These are phyloP conservation scores for Luffia ferchaultella DNA, from an alignment of 2,888 invertebrate genomes.

Conservation along the genomic window DNA sequence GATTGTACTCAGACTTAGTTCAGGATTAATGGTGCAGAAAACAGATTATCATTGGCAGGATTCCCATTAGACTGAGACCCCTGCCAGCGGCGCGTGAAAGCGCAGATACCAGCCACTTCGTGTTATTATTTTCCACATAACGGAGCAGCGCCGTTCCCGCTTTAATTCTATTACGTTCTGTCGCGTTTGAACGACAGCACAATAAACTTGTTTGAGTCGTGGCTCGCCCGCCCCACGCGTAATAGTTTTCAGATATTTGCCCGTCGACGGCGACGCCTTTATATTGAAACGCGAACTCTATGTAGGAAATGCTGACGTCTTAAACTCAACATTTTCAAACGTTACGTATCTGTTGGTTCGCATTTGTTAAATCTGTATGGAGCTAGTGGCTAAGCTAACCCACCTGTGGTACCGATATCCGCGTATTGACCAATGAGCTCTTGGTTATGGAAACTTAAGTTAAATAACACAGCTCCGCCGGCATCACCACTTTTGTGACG, in stretches of 20 bases:
- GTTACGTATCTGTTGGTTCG: too few relatives aligned
- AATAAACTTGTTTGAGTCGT: slow-evolving; percentile 38
- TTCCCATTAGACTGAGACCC: slow-evolving; percentile 59
- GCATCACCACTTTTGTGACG: too few relatives aligned
- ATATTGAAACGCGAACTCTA: background rate
- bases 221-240: slow-evolving; percentile 1
- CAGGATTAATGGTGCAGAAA: slow-evolving; percentile 68
- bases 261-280: background rate
- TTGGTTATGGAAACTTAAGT: too few relatives aligned
- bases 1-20: slow-evolving; percentile 64
- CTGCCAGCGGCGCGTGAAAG: slow-evolving; percentile 63
- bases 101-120: slow-evolving; percentile 50
- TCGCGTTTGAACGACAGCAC: slow-evolving; percentile 59
- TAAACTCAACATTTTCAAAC: too few relatives aligned
- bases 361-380: too few relatives aligned
- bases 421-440: too few relatives aligned
- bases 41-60: slow-evolving; percentile 67
- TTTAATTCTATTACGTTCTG: slow-evolving; percentile 65
- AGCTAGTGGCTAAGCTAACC: too few relatives aligned
- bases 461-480: too few relatives aligned
- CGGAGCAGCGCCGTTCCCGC: slow-evolving; percentile 55
- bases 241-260: background rate
- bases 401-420: too few relatives aligned
- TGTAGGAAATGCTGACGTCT: too few relatives aligned
- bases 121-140: slow-evolving; percentile 66